Percentiles rank a stretch among this genome's conserved stretches.
phyloP scores from a whole-genome alignment of 2,888 invertebrate genomes.

The Drosophila meridionalis region DNA sequence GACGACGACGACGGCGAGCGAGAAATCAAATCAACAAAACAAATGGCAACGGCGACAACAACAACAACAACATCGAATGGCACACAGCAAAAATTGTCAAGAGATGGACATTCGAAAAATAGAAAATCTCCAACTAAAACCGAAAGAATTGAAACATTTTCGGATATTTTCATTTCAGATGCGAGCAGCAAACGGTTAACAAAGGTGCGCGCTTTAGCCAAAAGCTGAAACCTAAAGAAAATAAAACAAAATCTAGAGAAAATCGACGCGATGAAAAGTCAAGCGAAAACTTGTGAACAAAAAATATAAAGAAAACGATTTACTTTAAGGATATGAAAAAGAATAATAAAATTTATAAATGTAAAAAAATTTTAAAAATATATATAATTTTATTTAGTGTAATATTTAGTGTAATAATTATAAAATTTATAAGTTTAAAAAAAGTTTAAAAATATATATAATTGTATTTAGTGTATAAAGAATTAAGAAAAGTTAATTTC shows the following conservation, averaged over 20 bases:
- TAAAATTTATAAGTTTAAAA: not conserved
- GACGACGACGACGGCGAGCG: conserved; percentile 40
- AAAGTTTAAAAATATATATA: not conserved
- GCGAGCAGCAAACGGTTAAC: conserved; percentile 83
- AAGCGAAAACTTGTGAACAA: conserved; percentile 13
- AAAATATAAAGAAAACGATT: conserved; percentile 1
- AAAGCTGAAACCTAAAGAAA: conserved; percentile 21
- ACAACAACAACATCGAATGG: conserved; percentile 41
- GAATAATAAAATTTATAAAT: not conserved
- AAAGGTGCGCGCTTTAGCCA: conserved; percentile 77
- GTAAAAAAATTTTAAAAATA: not conserved
- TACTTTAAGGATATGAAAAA: conserved; percentile 17
- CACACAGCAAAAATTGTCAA: conserved; percentile 70
- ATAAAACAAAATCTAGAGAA: conserved; percentile 23
- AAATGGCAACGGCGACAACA: conserved; percentile 62
- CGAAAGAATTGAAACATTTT: conserved; percentile 81
- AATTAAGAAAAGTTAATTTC: not conserved
- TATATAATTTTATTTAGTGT: not conserved
- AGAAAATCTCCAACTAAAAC: conserved; percentile 79
- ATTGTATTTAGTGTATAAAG: not conserved
- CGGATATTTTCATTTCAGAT: conserved; percentile 81
- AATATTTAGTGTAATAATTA: not conserved
- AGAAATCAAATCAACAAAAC: conserved; percentile 71
- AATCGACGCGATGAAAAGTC: conserved; percentile 31
- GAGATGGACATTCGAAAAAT: conserved; percentile 81